Evolutionary conservation across 2,797 vertebrate genomes (phyloP), one percentile per base, ranked within the genome.

Genomic region (Microcaecilia unicolor): DNA sequence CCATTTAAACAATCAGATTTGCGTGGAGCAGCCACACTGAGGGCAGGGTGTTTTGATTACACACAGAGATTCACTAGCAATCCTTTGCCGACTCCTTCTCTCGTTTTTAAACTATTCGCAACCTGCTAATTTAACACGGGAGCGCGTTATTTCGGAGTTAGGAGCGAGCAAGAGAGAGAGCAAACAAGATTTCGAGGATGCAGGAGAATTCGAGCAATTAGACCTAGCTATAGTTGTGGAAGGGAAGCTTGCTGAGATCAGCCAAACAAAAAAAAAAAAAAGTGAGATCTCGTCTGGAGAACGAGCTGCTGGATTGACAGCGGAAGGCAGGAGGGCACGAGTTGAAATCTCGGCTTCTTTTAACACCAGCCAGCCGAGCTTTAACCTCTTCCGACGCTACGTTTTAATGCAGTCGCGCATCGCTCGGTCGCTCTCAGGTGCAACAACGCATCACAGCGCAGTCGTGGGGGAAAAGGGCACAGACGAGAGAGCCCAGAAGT

Each of bases 151-250:
- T 76, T 76, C 67, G 67, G 73, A 64, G 70, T 76, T 74, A 68
- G 58, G 72, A 61, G 61, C 69, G 70, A 66, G 72, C 71, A 44
- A 69, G 61, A 73, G 64, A 64, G 67, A 76, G 73, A 78, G 79
- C 81, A 74, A 74, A 81, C 76, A 78, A 79, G 77, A 81, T 79
- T 74, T 76, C 76, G 82, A 83, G 75, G 78, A 77, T 79, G 79
- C 64, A 71, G 80, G 71, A 64, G 73, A 78, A 83, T 84, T 81
- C 77, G 55, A 78, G 68, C 78, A 78, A 82, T 84, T 80, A 81
- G n/a, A n/a, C n/a, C n/a, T 63, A 76, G 72, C 76, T 81, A 72
- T 70, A 67, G 75, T 83, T 57, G 63, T 61, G 69, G 76, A 66
- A 80, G 70, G 78, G 78, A 81, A 74, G 70, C 80, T 76, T 76